A percentile compares a stretch with the other conserved stretches of the same genome.
phyloP scores from a whole-genome alignment of 2,797 vertebrate genomes.

The Scyliorhinus canicula region DNA sequence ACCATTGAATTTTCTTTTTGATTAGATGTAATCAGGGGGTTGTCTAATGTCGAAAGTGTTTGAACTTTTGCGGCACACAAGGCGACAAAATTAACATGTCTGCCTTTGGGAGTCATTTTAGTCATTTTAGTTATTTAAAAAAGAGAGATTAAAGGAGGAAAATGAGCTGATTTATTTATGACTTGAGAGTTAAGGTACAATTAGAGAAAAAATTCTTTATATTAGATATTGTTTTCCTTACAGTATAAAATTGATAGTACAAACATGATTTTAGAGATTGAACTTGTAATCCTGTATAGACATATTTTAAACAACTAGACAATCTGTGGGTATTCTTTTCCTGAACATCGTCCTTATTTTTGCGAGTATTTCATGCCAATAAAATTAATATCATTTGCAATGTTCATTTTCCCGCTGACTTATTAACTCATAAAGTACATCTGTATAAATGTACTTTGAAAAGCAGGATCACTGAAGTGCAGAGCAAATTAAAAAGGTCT shows the following conservation, averaged over 20 bases:
- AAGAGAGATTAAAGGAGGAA: not conserved
- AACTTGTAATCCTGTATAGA: not conserved
- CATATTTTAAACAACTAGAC: not conserved
- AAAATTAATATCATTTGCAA: constrained; percentile 16
- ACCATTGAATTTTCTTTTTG: constrained; percentile 42
- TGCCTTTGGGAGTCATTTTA: not conserved
- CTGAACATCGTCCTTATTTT: not conserved
- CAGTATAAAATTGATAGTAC: not conserved
- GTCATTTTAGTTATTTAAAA: not conserved
- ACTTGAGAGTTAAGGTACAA: not conserved
- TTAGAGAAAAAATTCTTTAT: not conserved
- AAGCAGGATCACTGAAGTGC: not conserved
- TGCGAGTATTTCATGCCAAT: not conserved
- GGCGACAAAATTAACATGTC: not conserved
- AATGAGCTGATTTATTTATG: not conserved
- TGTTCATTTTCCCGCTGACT: not conserved
- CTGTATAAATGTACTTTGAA: not conserved
- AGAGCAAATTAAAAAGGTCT: not conserved
- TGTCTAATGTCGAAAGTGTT: constrained; percentile 19
- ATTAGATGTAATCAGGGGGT: not conserved
- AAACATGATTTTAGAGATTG: not conserved
- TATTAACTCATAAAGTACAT: constrained; percentile 14
- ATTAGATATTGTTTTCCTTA: not conserved
- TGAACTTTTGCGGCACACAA: constrained; percentile 3
- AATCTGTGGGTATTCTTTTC: not conserved